phyloP scores from a whole-genome alignment of 92 coral and sea anemone genomes.

The Epizoanthus scotinus region DNA sequence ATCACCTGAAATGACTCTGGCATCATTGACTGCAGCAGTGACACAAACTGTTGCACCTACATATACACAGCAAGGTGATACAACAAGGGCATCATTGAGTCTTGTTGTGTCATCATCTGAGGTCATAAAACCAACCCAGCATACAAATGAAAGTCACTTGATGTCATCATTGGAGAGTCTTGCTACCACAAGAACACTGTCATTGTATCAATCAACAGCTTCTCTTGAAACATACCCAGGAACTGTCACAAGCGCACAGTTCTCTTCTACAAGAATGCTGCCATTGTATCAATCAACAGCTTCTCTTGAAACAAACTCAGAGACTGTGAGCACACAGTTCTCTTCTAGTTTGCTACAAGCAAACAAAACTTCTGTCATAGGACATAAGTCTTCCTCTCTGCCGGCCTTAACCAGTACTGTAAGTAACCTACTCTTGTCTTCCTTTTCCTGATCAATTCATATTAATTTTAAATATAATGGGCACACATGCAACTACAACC shows the following conservation, averaged over 20 bases:
- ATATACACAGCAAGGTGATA: background rate
- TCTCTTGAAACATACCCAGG: background rate
- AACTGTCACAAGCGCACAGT: background rate
- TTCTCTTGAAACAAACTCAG: background rate
- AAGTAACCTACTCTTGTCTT: background rate
- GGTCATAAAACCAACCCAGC: background rate
- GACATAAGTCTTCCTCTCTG: background rate
- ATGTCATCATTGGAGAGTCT: background rate
- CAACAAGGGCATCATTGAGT: background rate
- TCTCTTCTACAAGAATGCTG: background rate
- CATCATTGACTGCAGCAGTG: background rate
- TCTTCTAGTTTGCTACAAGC: constrained; percentile 15
- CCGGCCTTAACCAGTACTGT: background rate
- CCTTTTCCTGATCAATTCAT: too few relatives aligned
- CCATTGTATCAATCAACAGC: background rate
- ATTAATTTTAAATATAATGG: too few relatives aligned
- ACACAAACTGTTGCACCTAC: background rate
- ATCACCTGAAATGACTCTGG: background rate
- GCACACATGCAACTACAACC: too few relatives aligned
- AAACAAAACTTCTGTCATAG: constrained; percentile 1
- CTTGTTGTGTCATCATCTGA: background rate
- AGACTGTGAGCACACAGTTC: background rate
- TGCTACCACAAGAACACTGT: background rate
- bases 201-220: background rate
- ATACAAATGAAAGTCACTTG: background rate